These are phyloP conservation scores for Lasioglossum figueresi DNA, from an alignment of 2,888 invertebrate species.

Conservation along the genomic window DNA sequence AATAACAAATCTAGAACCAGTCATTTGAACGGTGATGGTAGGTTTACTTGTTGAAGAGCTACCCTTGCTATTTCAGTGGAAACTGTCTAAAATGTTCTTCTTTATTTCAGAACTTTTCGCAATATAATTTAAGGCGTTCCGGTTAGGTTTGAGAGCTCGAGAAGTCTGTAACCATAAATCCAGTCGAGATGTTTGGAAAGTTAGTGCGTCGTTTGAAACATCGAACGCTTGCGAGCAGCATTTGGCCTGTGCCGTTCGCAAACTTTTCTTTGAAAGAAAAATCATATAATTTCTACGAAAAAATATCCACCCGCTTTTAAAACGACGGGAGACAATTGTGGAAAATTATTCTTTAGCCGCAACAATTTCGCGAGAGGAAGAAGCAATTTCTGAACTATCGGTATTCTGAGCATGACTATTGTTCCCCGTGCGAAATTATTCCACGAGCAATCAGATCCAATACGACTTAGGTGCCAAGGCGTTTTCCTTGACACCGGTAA, in stretches of 20 bases:
- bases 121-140: too few species aligned
- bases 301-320: background rate
- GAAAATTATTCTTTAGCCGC: background rate
- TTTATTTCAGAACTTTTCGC: too few species aligned
- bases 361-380: background rate
- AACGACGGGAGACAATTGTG: background rate
- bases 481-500: constrained; percentile 1
- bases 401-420: background rate
- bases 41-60: too few species aligned
- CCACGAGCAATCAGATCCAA: constrained; percentile 15
- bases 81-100: too few species aligned
- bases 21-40: too few species aligned
- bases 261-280: background rate
- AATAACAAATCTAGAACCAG: too few species aligned
- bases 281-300: background rate
- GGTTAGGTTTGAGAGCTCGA: background rate
- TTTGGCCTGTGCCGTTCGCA: background rate
- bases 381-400: background rate
- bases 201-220: background rate
- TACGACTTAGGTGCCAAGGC: background rate
- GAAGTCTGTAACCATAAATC: background rate
- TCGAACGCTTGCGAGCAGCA: background rate
- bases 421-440: constrained; percentile 5
- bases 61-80: too few species aligned
- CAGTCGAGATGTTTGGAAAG: background rate